Base-by-base conservation (phyloP, 2,888 invertebrate species). In the Hanleya hanleyi region DNA sequence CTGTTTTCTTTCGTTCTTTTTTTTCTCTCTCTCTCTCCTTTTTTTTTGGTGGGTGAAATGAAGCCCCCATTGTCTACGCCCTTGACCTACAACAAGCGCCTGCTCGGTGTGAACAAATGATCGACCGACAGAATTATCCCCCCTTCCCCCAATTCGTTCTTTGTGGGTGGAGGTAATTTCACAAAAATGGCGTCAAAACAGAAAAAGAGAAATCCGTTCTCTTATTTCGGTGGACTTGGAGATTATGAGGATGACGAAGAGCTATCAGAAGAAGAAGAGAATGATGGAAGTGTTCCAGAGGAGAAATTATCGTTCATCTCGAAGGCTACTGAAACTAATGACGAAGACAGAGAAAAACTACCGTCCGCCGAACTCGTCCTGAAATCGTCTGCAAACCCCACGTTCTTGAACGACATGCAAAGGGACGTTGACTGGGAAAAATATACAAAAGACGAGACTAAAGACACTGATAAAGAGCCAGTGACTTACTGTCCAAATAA, bases 181-280 rank as follows among this genome's bases (percentile, higher is more conserved):
- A 18, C 41, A 12, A 41, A 57, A 22, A 57, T 57, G 57, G 57
- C 57, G 32, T 57, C 57, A 57, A 57, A 57, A 57, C 29, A 26
- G 9, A 4, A 57, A 15, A 57, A 57, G 29, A 22, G 57, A 29
- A 32, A 57, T 57, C 57, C 57, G 22, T 57, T 57, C 57, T 22
- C 57, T 57, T 57, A 57, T 57, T 57, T 57, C 9, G 57, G 57
- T 2, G 57, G 57, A 29, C 22, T 57, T 57, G 57, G 57, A 7
- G 57, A 57, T 57, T 18, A 29, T 15, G 57, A 57, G 12, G 41
- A 18, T 18, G 57, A 32, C 12, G 57, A 57, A 57, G 32, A 29
- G 4, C n/a, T n/a, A n/a, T n/a, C n/a, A n/a, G 32, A 29, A 1
- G 57, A 57, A 1, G 18, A 18, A 29, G 57, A 29, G 15, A 29